A percentile compares a stretch with the other conserved stretches of the same genome.
Evolutionary conservation across 2,113 vertebrate genomes (phyloP).

Genomic region (Bufo gargarizans): DNA sequence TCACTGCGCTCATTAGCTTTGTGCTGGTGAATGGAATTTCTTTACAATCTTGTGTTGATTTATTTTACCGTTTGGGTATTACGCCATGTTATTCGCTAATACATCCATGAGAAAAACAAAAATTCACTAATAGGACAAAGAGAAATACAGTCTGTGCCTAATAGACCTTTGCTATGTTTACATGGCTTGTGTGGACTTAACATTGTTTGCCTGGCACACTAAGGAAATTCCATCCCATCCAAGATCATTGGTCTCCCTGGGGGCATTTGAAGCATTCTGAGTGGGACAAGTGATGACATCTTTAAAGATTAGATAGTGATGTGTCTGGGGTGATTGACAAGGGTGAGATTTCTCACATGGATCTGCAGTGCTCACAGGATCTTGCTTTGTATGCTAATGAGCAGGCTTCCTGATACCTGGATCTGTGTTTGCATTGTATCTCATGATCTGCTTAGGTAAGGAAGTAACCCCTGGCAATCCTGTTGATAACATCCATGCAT

Average conservation of each 20-base stretch:
- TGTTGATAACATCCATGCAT: slow-evolving; percentile 1
- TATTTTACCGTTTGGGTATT: not conserved
- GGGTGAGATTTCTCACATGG: slow-evolving; percentile 1
- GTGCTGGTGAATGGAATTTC: slow-evolving; percentile 2
- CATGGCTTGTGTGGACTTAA: not conserved
- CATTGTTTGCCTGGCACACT: not conserved
- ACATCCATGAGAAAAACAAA: not conserved
- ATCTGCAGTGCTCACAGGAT: not conserved
- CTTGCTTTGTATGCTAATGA: slow-evolving; percentile 28
- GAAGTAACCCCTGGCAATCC: slow-evolving; percentile 18
- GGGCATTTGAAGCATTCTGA: not conserved
- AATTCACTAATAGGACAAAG: not conserved
- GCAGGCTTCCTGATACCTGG: slow-evolving; percentile 9
- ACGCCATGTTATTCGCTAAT: not conserved
- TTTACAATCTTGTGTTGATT: not conserved
- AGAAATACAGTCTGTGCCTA: not conserved
- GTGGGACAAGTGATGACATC: slow-evolving; percentile 17
- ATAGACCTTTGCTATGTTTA: not conserved
- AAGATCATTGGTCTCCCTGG: not conserved
- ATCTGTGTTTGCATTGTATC: slow-evolving; percentile 32
- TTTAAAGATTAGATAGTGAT: slow-evolving; percentile 30
- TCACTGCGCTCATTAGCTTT: slow-evolving; percentile 3
- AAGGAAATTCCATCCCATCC: slow-evolving; percentile 19
- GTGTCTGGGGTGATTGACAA: slow-evolving; percentile 25
- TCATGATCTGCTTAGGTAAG: slow-evolving; percentile 30